Percentiles rank a stretch among this genome's conserved stretches.
Conservation (phyloP, 2,888 invertebrate species). For the Acleris laterana region DNA sequence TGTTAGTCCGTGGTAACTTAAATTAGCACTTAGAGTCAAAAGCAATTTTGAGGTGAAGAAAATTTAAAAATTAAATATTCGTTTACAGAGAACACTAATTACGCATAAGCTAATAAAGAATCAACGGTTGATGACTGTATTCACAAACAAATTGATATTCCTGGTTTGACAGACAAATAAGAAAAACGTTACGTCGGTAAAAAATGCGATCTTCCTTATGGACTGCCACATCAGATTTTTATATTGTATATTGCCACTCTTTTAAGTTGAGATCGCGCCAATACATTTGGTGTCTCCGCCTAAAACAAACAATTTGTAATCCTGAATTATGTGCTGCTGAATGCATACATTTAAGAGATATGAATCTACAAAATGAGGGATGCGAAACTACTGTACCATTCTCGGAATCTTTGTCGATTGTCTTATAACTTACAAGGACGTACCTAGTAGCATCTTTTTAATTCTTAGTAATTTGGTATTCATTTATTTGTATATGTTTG, state of each 20-base stretch:
- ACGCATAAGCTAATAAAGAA: constrained; percentile 64
- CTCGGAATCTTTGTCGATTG: constrained; percentile 54
- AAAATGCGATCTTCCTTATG: constrained; percentile 62
- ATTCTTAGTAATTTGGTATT: too few relatives aligned
- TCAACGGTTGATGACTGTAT: constrained; percentile 56
- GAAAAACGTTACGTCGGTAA: constrained; percentile 61
- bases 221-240: constrained; percentile 72
- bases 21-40: background rate
- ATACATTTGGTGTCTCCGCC: constrained; percentile 79
- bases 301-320: constrained; percentile 85
- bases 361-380: constrained; percentile 77
- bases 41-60: background rate
- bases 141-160: constrained; percentile 66
- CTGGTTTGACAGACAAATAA: constrained; percentile 68
- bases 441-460: constrained; percentile 7
- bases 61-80: constrained; percentile 13
- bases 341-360: constrained; percentile 84
- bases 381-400: constrained; percentile 46
- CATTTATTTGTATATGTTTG: too few relatives aligned
- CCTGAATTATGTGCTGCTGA: constrained; percentile 83
- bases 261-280: constrained; percentile 81
- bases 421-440: constrained; percentile 1
- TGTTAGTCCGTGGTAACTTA: background rate
- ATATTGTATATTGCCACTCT: constrained; percentile 78
- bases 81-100: constrained; percentile 59